A percentile compares a stretch with the other conserved stretches of the same genome.
Evolutionary conservation across 2,888 invertebrate species (phyloP).

Genomic region (Apocheima hispidaria): DNA sequence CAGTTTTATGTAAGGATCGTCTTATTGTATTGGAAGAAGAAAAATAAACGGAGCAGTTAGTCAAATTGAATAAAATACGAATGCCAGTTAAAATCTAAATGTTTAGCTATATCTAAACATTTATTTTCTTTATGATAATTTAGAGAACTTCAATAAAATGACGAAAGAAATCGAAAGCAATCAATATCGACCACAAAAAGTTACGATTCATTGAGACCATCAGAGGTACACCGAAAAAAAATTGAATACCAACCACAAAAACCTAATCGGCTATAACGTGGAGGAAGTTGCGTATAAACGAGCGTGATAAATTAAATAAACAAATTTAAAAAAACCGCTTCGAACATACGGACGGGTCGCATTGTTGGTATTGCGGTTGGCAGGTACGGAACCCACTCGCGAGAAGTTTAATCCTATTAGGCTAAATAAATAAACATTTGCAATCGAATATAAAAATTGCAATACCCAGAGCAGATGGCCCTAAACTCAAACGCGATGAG

Average conservation of each 20-base stretch:
- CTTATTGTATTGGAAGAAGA: no score
- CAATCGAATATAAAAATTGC: slow-evolving; percentile 62
- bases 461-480: slow-evolving; percentile 31
- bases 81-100: no score
- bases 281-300: slow-evolving; percentile 83
- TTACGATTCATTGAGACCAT: slow-evolving; percentile 65
- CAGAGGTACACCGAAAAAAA: slow-evolving; percentile 60
- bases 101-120: no score
- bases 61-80: no score
- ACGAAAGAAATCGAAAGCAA: slow-evolving; percentile 62
- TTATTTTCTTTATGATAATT: background rate
- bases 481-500: no score
- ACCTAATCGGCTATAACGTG: slow-evolving; percentile 78
- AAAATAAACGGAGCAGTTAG: no score
- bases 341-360: slow-evolving; percentile 65
- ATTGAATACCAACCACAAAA: slow-evolving; percentile 75
- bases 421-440: slow-evolving; percentile 81
- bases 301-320: slow-evolving; percentile 85
- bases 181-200: slow-evolving; percentile 65
- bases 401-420: slow-evolving; percentile 77
- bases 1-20: no score
- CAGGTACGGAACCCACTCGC: slow-evolving; percentile 78
- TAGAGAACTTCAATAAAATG: slow-evolving; percentile 30
- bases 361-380: slow-evolving; percentile 73
- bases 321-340: slow-evolving; percentile 79